Base-by-base conservation (phyloP, 2,888 invertebrate genomes). In the Apocheima hispidaria region DNA sequence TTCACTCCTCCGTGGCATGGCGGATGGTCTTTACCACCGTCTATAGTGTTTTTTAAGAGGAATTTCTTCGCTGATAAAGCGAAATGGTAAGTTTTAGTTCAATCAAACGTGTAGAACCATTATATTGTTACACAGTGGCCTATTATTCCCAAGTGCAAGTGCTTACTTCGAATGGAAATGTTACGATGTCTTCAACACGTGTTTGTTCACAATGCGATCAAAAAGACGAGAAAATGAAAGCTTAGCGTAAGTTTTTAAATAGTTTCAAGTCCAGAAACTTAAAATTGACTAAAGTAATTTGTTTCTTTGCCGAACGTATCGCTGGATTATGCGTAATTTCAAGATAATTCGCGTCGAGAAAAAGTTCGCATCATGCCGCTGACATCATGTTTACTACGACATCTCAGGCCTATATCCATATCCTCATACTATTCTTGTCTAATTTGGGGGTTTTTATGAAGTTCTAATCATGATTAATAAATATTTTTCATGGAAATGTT, bases 1-100 rank as follows among this genome's bases (percentile, higher is more conserved):
- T 93, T 91, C 80, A 91, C 75, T 90, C 85, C 92, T 91, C 86
- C 93, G 92, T 92, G 93, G 92, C 93, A 92, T 92, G 93, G 92
- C 91, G 91, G 92, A 92, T 90, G 89, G 90, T 92, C 83, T 84
- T 71, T 82, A 81, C 87, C 88, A 78, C 88, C 90, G 87, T 81
- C 64, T 72, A 74, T 87, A 87, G 88, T 89, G 90, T 90, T 79
- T 88, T 85, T 75, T 84, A 80, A 87, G 90, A 90, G 90, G 82
- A 89, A 80, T 82, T 81, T 75, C 81, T 86, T 91, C 91, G 92
- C 92, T 92, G 64, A 74, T 73, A 83, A 66, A 91, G 92, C 92
- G 92, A 91, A 87, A 92, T 92, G 92, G 92, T 91, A 90, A 91
- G 90, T 90, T 71, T 66, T 65, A 65, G 68, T 49, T 66, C 59